Evolutionary conservation across 1,140 invertebrate genomes (phyloP), one percentile per base, ranked within the genome.

Genomic region (Leptoteleia sp.): DNA sequence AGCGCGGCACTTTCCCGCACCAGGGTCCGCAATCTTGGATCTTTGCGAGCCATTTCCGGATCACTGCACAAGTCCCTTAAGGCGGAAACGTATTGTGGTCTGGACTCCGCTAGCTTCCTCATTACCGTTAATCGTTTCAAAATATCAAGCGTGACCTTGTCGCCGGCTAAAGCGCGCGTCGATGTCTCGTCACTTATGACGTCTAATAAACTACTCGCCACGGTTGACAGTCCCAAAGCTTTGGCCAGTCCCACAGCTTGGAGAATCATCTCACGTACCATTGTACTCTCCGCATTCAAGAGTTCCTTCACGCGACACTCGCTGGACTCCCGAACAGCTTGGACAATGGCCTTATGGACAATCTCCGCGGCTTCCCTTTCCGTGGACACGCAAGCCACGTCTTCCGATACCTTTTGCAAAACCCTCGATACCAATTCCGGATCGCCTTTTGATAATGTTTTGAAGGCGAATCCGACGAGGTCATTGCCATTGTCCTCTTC

Each of bases 51-150:
- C 54, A 91, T 85, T 73, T 93, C 92, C 12, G 93, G 92, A 82
- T 94, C 91, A 13, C 91, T 91, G 79, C 91, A 91, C 31, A 94
- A 83, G 75, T 93, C 91, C 13, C 88, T 85, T 9, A 94, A 85
- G 0, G 93, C 92, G 7, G 87, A 90, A 40, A 91, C 87, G 45
- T 93, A 91, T 7, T 91, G 91, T 1, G 93, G 93, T 33, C 92
- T 91, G 76, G 92, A 90, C 54, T 93, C 93, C 0, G 93, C 93
- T 0, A 95, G 86, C 84, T 95, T 92, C 52, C 92, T 89, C 91
- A 95, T 94, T 0, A 95, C 90, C 2, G 92, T 92, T 17, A 95
- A 84, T 57, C 94, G 90, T 84, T 92, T 92, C n/a, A 96, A 84
- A 67, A 95, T 93, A 50, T 93, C 92, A 37, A 94, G 81, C 1